Evolutionary conservation across 2,888 invertebrate genomes (phyloP).

Genomic region (Molorchus minor): DNA sequence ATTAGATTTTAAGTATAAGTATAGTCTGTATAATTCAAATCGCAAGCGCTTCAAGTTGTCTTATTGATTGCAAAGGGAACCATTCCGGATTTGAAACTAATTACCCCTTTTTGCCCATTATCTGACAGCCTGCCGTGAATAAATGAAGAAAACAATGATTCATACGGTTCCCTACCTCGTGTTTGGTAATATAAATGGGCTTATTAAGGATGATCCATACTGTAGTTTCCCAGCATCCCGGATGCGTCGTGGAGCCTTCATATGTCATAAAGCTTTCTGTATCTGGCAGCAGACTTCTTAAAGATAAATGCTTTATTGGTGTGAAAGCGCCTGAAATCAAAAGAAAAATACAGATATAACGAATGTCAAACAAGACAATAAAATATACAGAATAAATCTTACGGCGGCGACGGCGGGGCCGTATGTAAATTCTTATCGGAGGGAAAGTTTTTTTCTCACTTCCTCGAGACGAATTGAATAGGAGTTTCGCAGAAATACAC

Average conservation of each 20-base stretch:
- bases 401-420: not conserved
- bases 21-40: not conserved
- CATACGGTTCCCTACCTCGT: slow-evolving; percentile 77
- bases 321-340: slow-evolving; percentile 77
- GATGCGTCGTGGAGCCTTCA: slow-evolving; percentile 97
- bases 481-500: too few relatives aligned
- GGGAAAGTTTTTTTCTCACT: not conserved
- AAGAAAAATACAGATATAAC: slow-evolving; percentile 12
- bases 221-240: slow-evolving; percentile 99
- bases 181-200: slow-evolving; percentile 95
- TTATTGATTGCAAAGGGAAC: slow-evolving; percentile 6
- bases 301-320: slow-evolving; percentile 84
- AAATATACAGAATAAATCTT: slow-evolving; percentile 14
- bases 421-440: not conserved
- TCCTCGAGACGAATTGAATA: too few relatives aligned
- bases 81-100: slow-evolving; percentile 16
- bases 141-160: slow-evolving; percentile 26
- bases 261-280: slow-evolving; percentile 97
- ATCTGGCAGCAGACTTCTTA: slow-evolving; percentile 87
- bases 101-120: slow-evolving; percentile 21
- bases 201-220: slow-evolving; percentile 99
- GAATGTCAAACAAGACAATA: slow-evolving; percentile 3
- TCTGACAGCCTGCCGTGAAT: slow-evolving; percentile 20
- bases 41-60: not conserved
- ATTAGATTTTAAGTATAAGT: too few relatives aligned